phyloP scores from a whole-genome alignment of 2,797 vertebrate genomes.

The Parauchenoglanis punctatus region DNA sequence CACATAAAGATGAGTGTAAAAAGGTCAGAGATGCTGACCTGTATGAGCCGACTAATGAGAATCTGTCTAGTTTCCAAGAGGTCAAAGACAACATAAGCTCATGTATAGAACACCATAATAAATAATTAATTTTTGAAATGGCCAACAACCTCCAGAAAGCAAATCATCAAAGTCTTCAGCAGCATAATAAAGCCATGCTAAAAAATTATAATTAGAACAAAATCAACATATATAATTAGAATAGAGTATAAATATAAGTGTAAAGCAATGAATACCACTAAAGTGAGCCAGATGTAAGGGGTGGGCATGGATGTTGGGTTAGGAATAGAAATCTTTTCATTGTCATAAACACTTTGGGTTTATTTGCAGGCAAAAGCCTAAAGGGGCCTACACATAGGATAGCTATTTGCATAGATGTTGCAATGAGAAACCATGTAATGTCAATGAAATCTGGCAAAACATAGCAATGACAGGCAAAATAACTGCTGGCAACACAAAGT shows the following conservation, averaged over 20 bases:
- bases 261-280: background rate
- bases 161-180: background rate
- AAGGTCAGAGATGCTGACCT: slow-evolving; percentile 40
- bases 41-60: slow-evolving; percentile 42
- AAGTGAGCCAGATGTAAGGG: background rate
- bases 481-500: no score
- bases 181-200: background rate
- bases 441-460: no score
- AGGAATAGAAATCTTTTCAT: background rate
- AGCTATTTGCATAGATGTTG: no score
- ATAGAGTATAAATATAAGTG: background rate
- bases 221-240: background rate
- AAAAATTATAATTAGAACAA: background rate
- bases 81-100: slow-evolving; percentile 37
- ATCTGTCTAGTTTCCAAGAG: slow-evolving; percentile 37
- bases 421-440: no score
- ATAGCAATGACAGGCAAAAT: no score
- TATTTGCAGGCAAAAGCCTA: background rate
- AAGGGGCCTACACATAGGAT: no score
- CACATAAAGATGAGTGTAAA: slow-evolving; percentile 37
- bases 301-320: background rate
- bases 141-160: background rate
- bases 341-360: background rate
- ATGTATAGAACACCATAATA: slow-evolving; percentile 28
- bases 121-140: background rate